phyloP scores from a whole-genome alignment of 2,113 vertebrate genomes.

The Urocolius indicus region DNA sequence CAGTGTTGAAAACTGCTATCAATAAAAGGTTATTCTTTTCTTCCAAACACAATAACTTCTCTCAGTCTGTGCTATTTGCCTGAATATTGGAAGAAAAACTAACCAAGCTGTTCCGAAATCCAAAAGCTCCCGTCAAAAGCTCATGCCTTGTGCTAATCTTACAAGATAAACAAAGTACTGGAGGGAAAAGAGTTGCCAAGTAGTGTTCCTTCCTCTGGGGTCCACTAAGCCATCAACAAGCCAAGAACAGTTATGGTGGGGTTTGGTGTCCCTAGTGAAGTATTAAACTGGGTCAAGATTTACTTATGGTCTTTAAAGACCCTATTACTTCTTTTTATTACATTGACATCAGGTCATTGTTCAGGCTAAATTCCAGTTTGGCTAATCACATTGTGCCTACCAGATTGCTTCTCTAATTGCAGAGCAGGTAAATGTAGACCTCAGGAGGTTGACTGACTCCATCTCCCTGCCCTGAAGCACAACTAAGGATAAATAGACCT shows the following conservation, averaged over 20 bases:
- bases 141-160: background rate
- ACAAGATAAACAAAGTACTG: background rate
- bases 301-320: background rate
- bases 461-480: background rate
- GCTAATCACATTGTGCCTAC: background rate
- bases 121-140: background rate
- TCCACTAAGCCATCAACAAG: background rate
- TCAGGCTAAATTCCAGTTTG: background rate
- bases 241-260: background rate
- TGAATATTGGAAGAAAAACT: background rate
- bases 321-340: background rate
- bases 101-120: background rate
- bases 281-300: background rate
- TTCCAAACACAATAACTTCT: background rate
- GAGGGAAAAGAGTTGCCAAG: background rate
- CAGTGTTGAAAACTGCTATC: background rate
- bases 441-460: background rate
- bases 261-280: background rate
- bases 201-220: background rate
- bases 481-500: background rate
- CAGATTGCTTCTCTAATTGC: background rate
- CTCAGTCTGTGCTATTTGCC: background rate
- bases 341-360: background rate
- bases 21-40: background rate
- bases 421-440: background rate